Evolutionary conservation across 2,888 invertebrate genomes (phyloP).

Genomic region (Drosophila niveifrons): DNA sequence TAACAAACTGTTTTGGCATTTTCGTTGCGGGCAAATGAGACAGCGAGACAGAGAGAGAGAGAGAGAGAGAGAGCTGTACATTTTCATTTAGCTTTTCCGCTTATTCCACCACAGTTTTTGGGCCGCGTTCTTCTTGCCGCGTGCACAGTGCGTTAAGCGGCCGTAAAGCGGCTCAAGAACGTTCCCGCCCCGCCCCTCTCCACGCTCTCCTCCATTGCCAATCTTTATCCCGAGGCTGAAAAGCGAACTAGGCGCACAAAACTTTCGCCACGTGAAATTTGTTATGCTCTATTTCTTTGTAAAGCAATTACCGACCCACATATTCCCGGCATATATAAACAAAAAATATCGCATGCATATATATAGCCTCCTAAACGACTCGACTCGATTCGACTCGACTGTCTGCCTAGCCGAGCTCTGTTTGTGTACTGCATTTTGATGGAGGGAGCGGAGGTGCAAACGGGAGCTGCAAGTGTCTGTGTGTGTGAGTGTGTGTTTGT

Average conservation of each 20-base stretch:
- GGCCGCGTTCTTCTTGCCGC: slow-evolving; percentile 30
- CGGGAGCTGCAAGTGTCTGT: not conserved
- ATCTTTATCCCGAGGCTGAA: slow-evolving; percentile 10
- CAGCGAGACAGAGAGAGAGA: no score
- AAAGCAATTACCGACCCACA: slow-evolving; percentile 77
- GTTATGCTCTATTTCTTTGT: slow-evolving; percentile 78
- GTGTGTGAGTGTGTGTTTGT: not conserved
- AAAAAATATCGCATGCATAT: slow-evolving; percentile 23
- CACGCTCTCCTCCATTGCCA: not conserved
- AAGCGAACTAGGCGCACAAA: slow-evolving; percentile 50
- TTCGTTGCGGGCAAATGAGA: no score
- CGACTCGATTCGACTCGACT: slow-evolving; percentile 13
- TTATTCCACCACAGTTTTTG: slow-evolving; percentile 29
- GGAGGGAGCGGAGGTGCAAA: not conserved
- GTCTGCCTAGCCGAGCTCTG: slow-evolving; percentile 4
- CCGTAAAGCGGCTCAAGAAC: slow-evolving; percentile 33
- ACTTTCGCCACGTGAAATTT: slow-evolving; percentile 75
- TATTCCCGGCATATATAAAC: slow-evolving; percentile 44
- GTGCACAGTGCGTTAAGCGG: slow-evolving; percentile 17
- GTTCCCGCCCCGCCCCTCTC: not conserved
- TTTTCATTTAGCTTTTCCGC: slow-evolving; percentile 45
- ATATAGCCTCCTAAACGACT: slow-evolving; percentile 24
- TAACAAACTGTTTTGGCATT: slow-evolving; percentile 41
- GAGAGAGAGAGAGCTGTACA: slow-evolving; percentile 19
- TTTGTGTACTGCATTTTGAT: not conserved